Percentiles rank a stretch among this genome's conserved stretches.
Evolutionary conservation across 2,888 invertebrate species (phyloP).

Genomic region (Mimas tiliae): DNA sequence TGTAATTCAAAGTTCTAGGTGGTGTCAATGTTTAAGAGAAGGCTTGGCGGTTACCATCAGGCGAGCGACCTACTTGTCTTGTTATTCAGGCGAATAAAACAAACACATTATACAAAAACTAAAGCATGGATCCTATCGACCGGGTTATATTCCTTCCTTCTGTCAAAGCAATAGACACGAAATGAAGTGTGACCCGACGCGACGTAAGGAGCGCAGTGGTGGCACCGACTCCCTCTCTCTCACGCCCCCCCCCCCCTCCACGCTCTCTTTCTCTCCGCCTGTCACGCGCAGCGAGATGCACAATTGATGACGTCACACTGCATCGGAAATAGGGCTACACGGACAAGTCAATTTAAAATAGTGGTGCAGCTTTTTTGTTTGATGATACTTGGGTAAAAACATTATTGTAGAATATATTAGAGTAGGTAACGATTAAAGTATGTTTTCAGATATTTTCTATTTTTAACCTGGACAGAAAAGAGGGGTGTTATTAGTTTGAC

Average conservation of each 20-base stretch:
- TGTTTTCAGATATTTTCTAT: too few relatives aligned
- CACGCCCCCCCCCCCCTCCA: not conserved
- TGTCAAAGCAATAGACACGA: slow-evolving; percentile 28
- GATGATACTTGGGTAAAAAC: too few relatives aligned
- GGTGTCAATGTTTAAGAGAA: too few relatives aligned
- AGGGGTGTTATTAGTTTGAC: too few relatives aligned
- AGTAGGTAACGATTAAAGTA: too few relatives aligned
- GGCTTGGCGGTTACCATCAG: too few relatives aligned
- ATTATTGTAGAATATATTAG: too few relatives aligned
- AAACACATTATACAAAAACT: not conserved
- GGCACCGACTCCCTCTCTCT: not conserved
- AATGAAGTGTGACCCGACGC: slow-evolving; percentile 9
- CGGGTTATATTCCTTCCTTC: slow-evolving; percentile 12
- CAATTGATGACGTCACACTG: slow-evolving; percentile 38
- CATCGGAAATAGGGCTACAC: slow-evolving; percentile 30
- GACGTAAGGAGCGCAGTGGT: slow-evolving; percentile 1
- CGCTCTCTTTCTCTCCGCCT: slow-evolving; percentile 23
- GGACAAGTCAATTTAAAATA: not conserved
- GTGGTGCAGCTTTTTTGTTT: too few relatives aligned
- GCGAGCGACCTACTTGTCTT: too few relatives aligned
- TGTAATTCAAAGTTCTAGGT: too few relatives aligned
- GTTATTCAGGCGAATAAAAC: not conserved
- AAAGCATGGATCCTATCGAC: not conserved
- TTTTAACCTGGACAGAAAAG: too few relatives aligned
- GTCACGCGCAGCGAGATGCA: slow-evolving; percentile 35